Conservation (phyloP, 2,888 invertebrate genomes). For the Erpobdella octoculata region DNA sequence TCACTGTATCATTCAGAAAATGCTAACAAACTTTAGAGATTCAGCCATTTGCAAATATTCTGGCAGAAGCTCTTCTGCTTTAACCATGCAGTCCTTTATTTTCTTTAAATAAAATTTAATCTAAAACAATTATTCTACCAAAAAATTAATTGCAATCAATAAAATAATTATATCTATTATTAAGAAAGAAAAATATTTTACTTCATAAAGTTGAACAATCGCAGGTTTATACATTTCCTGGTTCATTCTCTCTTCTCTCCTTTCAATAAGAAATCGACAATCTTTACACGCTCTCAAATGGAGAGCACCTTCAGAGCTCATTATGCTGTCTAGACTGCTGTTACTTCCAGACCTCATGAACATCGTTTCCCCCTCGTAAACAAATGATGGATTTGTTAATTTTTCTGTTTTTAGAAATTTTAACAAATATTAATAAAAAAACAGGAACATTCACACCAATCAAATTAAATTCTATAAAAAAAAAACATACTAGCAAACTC, state of each 20-base stretch:
- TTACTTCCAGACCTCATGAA: conserved; percentile 54
- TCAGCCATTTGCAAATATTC: conserved; percentile 60
- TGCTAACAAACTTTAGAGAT: conserved; percentile 58
- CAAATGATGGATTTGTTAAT: conserved; percentile 57
- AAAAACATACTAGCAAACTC: conserved; percentile 60
- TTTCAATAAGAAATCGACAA: conserved; percentile 62
- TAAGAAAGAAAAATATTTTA: conserved; percentile 33
- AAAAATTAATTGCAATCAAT: background rate
- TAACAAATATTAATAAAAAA: too few species aligned
- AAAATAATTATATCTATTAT: background rate
- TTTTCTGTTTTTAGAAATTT: too few species aligned
- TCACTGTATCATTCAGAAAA: too few species aligned
- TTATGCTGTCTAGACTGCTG: conserved; percentile 56
- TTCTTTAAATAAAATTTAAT: conserved; percentile 48
- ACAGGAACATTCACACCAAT: too few species aligned
- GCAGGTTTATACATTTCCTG: conserved; percentile 62
- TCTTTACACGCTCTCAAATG: conserved; percentile 53
- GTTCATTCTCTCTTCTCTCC: conserved; percentile 70
- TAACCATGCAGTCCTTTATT: conserved; percentile 68
- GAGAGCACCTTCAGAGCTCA: conserved; percentile 61
- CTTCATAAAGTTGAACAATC: conserved; percentile 72
- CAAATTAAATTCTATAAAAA: too few species aligned
- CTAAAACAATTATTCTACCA: conserved; percentile 1
- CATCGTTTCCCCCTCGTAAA: conserved; percentile 41
- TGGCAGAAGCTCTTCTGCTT: conserved; percentile 60